phyloP scores from a whole-genome alignment of 2,113 vertebrate genomes.

The Heteronetta atricapilla region DNA sequence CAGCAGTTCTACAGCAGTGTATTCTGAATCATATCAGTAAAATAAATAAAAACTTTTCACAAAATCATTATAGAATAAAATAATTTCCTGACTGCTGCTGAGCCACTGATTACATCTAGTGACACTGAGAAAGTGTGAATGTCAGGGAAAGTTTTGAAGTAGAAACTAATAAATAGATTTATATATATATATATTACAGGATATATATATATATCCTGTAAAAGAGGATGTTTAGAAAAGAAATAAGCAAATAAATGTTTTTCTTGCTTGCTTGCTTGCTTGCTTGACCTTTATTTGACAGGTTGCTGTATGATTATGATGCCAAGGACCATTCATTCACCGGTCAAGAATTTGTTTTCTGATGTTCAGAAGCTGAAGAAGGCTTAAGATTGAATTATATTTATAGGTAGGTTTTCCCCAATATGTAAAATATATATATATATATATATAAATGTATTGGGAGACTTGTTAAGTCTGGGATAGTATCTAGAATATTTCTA shows the following conservation, averaged over 20 bases:
- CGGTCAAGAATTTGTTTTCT: neutral
- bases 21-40: neutral
- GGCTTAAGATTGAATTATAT: neutral
- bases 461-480: neutral
- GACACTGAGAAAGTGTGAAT: neutral
- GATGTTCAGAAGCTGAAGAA: neutral
- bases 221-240: neutral
- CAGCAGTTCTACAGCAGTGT: neutral
- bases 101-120: neutral
- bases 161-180: neutral
- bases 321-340: neutral
- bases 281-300: neutral
- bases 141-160: neutral
- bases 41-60: neutral
- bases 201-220: neutral
- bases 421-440: neutral
- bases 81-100: neutral
- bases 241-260: neutral
- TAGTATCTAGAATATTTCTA: neutral
- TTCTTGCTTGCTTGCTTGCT: neutral
- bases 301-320: neutral
- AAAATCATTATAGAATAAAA: neutral
- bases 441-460: neutral
- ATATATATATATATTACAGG: no score
- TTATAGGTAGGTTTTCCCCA: neutral